A percentile compares a stretch with the other conserved stretches of the same genome.
phyloP scores from a whole-genome alignment of 1,140 invertebrate genomes.

The Anastatus disparis region DNA sequence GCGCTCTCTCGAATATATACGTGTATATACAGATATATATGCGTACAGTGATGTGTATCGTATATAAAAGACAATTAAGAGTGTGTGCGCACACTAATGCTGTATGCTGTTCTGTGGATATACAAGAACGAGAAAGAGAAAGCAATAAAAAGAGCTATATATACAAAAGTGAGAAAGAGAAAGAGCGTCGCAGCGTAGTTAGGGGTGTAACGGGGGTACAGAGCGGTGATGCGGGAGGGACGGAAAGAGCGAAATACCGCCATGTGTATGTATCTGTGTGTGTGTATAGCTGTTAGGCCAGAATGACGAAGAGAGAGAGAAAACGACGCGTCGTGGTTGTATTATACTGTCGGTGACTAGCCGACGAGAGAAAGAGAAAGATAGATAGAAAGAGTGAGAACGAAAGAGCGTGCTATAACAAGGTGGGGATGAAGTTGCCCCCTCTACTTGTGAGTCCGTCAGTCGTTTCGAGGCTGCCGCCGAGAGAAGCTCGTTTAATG shows the following conservation, averaged over 20 bases:
- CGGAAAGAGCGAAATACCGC: no score
- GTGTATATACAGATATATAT: neutral
- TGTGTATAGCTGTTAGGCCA: neutral
- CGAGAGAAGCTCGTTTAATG: slow-evolving; percentile 46
- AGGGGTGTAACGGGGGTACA: slow-evolving; percentile 37
- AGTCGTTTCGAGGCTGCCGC: slow-evolving; percentile 58
- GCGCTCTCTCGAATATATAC: neutral
- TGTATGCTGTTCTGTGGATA: no score
- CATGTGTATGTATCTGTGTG: no score
- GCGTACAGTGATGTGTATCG: no score
- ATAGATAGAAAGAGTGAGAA: neutral
- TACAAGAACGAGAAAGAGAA: neutral
- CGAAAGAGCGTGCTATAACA: slow-evolving; percentile 25
- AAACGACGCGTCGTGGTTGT: slow-evolving; percentile 31
- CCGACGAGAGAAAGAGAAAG: no score
- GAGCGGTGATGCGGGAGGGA: slow-evolving; percentile 3
- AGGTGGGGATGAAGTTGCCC: slow-evolving; percentile 49
- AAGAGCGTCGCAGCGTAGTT: slow-evolving; percentile 21
- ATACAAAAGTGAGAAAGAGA: neutral
- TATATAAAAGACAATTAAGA: no score
- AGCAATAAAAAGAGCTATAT: neutral
- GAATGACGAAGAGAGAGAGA: slow-evolving; percentile 39
- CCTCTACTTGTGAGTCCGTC: slow-evolving; percentile 52
- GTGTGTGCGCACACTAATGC: no score
- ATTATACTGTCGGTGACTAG: no score